Conservation (phyloP, 2,888 invertebrate genomes). For the Callyntrura guangdongensis region DNA sequence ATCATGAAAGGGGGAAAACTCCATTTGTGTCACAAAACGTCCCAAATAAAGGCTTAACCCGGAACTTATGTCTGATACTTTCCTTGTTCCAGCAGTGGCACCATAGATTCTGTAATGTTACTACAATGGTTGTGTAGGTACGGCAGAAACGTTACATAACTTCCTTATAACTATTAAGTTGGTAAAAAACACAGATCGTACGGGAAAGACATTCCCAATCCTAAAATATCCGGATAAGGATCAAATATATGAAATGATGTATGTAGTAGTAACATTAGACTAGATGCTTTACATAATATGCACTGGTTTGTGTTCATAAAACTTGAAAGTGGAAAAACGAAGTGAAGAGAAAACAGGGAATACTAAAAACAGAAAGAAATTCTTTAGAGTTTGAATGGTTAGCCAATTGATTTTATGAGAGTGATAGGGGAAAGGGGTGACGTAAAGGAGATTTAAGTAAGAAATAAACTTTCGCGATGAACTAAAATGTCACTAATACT, state of each 20-base stretch:
- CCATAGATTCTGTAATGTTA: slow-evolving; percentile 23
- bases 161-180: background rate
- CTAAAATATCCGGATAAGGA: slow-evolving; percentile 78
- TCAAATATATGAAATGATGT: slow-evolving; percentile 80
- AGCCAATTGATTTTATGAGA: slow-evolving; percentile 80
- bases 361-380: slow-evolving; percentile 1
- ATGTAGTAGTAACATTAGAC: slow-evolving; percentile 77
- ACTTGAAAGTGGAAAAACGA: slow-evolving; percentile 66
- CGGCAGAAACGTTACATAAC: background rate
- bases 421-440: slow-evolving; percentile 48
- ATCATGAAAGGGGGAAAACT: slow-evolving; percentile 76
- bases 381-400: slow-evolving; percentile 57
- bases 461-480: slow-evolving; percentile 65
- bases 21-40: slow-evolving; percentile 75
- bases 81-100: background rate
- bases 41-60: slow-evolving; percentile 78
- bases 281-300: slow-evolving; percentile 78
- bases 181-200: slow-evolving; percentile 16
- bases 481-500: slow-evolving; percentile 38
- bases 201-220: slow-evolving; percentile 72
- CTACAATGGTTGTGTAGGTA: background rate
- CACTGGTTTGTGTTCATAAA: slow-evolving; percentile 73
- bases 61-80: slow-evolving; percentile 67
- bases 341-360: slow-evolving; percentile 18
- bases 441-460: slow-evolving; percentile 56